Evolutionary conservation across 2,797 vertebrate species (phyloP).

Genomic region (Synaphobranchus kaupii): DNA sequence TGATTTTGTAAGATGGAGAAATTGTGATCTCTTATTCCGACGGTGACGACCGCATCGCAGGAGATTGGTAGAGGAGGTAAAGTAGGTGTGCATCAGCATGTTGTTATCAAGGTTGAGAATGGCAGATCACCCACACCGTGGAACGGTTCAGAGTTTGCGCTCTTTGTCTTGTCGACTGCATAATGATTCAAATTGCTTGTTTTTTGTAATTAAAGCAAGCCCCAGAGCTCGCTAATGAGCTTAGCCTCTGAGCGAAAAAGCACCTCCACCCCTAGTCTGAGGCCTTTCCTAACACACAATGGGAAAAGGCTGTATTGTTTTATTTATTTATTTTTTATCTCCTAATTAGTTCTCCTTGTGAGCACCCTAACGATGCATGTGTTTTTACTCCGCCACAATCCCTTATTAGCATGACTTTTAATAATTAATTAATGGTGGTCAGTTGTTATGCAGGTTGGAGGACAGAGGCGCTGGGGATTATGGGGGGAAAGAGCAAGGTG

Average conservation of each 20-base stretch:
- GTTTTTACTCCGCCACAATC: conserved; percentile 41
- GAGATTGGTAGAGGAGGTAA: not conserved
- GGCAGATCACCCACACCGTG: conserved; percentile 7
- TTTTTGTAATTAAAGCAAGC: conserved; percentile 40
- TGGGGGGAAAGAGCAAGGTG: not conserved
- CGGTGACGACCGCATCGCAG: not conserved
- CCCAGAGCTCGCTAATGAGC: conserved; percentile 31
- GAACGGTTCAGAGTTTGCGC: not conserved
- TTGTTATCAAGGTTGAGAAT: conserved; percentile 37
- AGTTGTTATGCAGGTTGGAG: conserved; percentile 35
- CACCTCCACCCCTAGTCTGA: not conserved
- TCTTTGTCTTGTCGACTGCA: conserved; percentile 39
- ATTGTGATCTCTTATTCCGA: not conserved
- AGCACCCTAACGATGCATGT: conserved; percentile 66
- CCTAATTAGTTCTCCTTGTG: conserved; percentile 71
- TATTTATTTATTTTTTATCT: conserved; percentile 52
- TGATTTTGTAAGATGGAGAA: conserved; percentile 29
- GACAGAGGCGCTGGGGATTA: conserved; percentile 32
- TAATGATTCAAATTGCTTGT: conserved; percentile 47
- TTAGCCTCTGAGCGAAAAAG: conserved; percentile 24
- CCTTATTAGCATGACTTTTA: conserved; percentile 56
- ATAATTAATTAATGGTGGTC: conserved; percentile 45
- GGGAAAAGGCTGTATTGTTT: conserved; percentile 45
- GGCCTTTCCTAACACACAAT: not conserved
- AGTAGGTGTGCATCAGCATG: conserved; percentile 33